These are phyloP conservation scores for Euphonia xanthogaster DNA, from an alignment of 2,797 vertebrate species.

Conservation along the genomic window DNA sequence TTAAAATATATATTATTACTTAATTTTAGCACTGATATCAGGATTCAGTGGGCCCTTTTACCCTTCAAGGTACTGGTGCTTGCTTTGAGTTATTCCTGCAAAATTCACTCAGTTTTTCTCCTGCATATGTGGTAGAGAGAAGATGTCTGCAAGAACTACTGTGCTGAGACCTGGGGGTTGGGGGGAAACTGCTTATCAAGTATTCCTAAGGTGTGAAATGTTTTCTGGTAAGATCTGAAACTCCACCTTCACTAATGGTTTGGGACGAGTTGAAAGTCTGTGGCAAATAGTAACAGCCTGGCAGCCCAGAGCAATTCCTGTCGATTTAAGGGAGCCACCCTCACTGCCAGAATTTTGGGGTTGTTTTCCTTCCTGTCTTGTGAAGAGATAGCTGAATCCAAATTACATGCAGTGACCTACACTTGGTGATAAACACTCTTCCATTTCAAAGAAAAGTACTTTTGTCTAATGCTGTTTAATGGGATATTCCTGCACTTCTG, in stretches of 20 bases:
- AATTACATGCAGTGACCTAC: not conserved
- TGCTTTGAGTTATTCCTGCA: not conserved
- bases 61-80: not conserved
- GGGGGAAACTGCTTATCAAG: slow-evolving; percentile 3
- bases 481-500: slow-evolving; percentile 23
- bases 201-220: slow-evolving; percentile 21
- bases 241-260: slow-evolving; percentile 9
- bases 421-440: not conserved
- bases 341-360: not conserved
- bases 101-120: not conserved
- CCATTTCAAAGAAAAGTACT: not conserved
- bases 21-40: not conserved
- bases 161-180: not conserved
- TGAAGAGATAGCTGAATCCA: not conserved
- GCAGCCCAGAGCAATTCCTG: not conserved
- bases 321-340: not conserved
- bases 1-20: not conserved
- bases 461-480: not conserved
- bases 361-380: not conserved
- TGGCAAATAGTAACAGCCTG: not conserved
- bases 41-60: not conserved
- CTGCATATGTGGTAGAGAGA: not conserved
- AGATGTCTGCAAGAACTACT: slow-evolving; percentile 2
- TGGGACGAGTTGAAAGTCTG: not conserved
- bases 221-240: slow-evolving; percentile 39